Conservation (phyloP, 1,140 invertebrate genomes). For the Pseudoatta argentina region DNA sequence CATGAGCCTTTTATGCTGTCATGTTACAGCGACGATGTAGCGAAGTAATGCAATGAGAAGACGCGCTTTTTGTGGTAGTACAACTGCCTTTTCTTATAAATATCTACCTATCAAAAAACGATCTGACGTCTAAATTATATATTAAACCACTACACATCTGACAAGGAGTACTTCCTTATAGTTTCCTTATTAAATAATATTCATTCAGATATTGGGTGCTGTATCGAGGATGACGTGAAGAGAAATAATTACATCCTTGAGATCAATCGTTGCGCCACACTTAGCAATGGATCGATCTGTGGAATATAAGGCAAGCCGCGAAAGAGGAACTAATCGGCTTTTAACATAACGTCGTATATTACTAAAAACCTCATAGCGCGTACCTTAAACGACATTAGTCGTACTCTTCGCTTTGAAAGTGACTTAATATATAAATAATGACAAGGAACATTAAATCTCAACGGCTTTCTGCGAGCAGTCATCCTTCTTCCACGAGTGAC, state of each 20-base stretch:
- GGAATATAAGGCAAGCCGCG: not conserved
- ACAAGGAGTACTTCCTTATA: not conserved
- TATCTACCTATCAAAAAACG: not conserved
- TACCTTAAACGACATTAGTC: slow-evolving; percentile 32
- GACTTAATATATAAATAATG: slow-evolving; percentile 59
- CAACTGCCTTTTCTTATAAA: not conserved
- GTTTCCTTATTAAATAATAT: slow-evolving; percentile 35
- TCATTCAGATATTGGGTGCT: not conserved
- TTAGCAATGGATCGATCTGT: not conserved
- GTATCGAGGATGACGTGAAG: not conserved
- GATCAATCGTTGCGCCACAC: not conserved
- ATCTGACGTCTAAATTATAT: slow-evolving; percentile 54
- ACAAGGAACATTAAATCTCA: slow-evolving; percentile 45
- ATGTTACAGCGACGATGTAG: slow-evolving; percentile 26
- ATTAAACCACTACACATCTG: slow-evolving; percentile 22
- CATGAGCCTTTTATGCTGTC: slow-evolving; percentile 54
- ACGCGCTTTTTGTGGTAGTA: slow-evolving; percentile 31
- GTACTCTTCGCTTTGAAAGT: slow-evolving; percentile 16
- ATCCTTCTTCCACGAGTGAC: slow-evolving; percentile 30
- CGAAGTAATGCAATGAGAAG: slow-evolving; percentile 51
- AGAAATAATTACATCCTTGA: slow-evolving; percentile 24
- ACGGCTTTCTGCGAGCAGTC: slow-evolving; percentile 19
- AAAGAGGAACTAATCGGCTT: slow-evolving; percentile 34
- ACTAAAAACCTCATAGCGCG: slow-evolving; percentile 9
- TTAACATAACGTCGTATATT: not conserved